Evolutionary conservation across 2,113 vertebrate genomes (phyloP).

Genomic region (Felis chaus): DNA sequence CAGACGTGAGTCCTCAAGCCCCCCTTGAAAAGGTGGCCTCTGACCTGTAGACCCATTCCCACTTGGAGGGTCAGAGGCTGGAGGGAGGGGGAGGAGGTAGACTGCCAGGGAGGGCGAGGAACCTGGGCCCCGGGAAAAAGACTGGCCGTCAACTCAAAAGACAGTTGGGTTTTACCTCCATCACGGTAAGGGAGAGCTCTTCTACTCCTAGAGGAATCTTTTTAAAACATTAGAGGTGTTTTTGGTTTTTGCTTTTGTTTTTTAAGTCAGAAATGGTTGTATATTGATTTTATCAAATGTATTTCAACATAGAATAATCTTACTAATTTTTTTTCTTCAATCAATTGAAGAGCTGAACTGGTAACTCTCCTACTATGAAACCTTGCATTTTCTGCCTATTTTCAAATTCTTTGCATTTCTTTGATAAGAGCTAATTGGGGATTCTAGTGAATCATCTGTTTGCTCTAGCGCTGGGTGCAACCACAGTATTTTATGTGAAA

Average conservation of each 20-base stretch:
- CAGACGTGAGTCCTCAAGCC: neutral
- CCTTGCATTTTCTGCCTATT: neutral
- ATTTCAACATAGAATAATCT: neutral
- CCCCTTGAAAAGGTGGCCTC: neutral
- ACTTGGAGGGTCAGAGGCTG: too few species aligned
- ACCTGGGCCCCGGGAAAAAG: neutral
- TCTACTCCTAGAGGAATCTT: neutral
- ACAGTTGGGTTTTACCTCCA: neutral
- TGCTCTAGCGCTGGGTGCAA: neutral
- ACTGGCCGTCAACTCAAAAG: too few species aligned
- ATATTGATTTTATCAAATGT: neutral
- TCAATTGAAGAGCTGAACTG: neutral
- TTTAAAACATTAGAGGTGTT: neutral
- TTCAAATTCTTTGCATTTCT: neutral
- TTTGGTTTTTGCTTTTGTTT: neutral
- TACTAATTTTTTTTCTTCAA: neutral
- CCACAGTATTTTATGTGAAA: neutral
- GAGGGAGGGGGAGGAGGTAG: neutral
- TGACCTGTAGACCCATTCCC: neutral
- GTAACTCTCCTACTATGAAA: neutral
- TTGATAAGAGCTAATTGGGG: neutral
- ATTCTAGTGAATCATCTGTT: neutral
- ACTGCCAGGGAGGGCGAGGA: neutral
- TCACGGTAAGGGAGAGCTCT: neutral
- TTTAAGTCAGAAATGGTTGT: neutral